A percentile compares a stretch with the other conserved stretches of the same genome.
These are phyloP conservation scores for Spodoptera littoralis DNA, from an alignment of 2,888 invertebrate species.

Conservation along the genomic window DNA sequence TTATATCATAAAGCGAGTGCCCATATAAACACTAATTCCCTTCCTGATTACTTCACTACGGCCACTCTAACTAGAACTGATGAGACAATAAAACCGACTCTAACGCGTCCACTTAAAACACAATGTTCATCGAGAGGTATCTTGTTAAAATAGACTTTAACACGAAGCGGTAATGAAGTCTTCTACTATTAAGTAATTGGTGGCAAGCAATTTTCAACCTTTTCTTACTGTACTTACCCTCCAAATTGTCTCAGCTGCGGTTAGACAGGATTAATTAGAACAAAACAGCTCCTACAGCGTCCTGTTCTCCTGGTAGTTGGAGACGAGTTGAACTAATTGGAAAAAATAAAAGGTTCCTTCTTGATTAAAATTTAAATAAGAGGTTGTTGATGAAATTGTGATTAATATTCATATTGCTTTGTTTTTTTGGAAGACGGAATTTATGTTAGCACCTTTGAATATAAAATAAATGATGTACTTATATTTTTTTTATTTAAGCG, in stretches of 20 bases:
- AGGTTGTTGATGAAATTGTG: conserved; percentile 4
- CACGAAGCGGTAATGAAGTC: conserved; percentile 64
- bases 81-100: conserved; percentile 34
- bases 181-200: conserved; percentile 51
- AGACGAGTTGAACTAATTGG: conserved; percentile 43
- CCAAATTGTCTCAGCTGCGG: conserved; percentile 43
- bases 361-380: conserved; percentile 31
- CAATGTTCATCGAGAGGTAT: conserved; percentile 34
- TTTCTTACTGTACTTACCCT: conserved; percentile 42
- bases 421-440: neutral
- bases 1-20: conserved; percentile 58
- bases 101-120: conserved; percentile 29
- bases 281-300: conserved; percentile 51
- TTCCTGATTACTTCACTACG: conserved; percentile 60
- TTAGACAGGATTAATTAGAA: conserved; percentile 56
- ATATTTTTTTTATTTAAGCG: too few species aligned
- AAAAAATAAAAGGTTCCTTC: conserved; percentile 37
- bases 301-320: conserved; percentile 44
- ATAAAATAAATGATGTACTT: neutral
- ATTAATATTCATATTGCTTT: conserved; percentile 1
- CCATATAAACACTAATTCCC: conserved; percentile 63
- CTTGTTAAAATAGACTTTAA: conserved; percentile 53
- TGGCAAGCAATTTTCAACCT: conserved; percentile 55
- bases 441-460: neutral
- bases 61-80: conserved; percentile 51